Evolutionary conservation across 2,888 invertebrate genomes (phyloP), one percentile per base, ranked within the genome.

Genomic region (Orthonychiurus folsomi): DNA sequence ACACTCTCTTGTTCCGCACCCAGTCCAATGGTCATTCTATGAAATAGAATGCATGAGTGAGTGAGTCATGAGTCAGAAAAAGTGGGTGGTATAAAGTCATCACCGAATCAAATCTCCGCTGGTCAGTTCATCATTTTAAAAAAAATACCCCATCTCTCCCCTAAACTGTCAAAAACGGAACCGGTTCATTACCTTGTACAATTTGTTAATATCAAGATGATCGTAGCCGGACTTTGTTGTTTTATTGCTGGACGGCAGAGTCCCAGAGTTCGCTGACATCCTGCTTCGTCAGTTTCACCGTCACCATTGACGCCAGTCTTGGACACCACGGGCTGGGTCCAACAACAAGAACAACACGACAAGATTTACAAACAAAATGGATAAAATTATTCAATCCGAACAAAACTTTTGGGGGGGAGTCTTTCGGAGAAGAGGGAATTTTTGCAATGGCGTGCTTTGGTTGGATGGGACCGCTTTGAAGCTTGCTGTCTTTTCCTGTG

Each of bases 191-290:
- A 72, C 72, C 64, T 72, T 70, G 64, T 67, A 72, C 59, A 69
- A 67, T 63, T 69, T 70, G 63, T 72, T 72, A 69, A 72, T 69
- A 65, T 70, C 69, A 63, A 70, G 66, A 59, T 67, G 69, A 61
- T 70, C 70, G 67, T 68, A 72, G 25, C 66, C 67, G 18, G 69
- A 63, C 62, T 70, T 72, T 54, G 70, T 58, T 60, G 69, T 28
- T 66, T 69, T 71, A 67, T 63, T 68, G 37, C 59, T 50, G 18
- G 66, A 63, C 69, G 68, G 69, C 65, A 68, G 59, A 62, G 72
- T 67, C 69, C 68, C 69, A 64, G 66, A 63, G 68, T 67, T 69
- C 66, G 63, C 69, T 68, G 72, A 72, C 72, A 72, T 72, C 65
- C 68, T 72, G 70, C 67, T 59, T 65, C 58, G 70, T 64, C 68